Evolutionary conservation across 2,113 vertebrate species (phyloP), one percentile per base, ranked within the genome.

Genomic region (Marmota flaviventris): DNA sequence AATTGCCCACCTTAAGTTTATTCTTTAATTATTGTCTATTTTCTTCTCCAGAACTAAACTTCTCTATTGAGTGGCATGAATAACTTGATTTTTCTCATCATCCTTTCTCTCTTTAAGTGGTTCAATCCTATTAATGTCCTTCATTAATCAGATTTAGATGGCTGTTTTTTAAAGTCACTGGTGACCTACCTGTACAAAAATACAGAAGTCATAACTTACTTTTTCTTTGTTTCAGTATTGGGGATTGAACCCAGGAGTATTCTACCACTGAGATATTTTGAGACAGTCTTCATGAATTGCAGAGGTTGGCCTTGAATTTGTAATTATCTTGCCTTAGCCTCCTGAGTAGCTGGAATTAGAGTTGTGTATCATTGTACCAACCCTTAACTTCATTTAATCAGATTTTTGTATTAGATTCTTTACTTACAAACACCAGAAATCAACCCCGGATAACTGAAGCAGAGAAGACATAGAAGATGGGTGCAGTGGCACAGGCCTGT

Each of bases 401-500:
- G 72, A 42, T 85, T 88, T 83, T 17, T 37, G 6, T 79, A 69
- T 69, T 79, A 90, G 20, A 4, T 39, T 77, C 37, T 39, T 81
- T 82, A 92, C 16, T 48, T 77, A 58, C 67, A 94, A 70, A 96
- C 3, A 76, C 37, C 48, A 91, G 72, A 93, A 84, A 77, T 32
- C 16, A 93, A 89, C 25, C 2, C 7, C 78, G 63, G n/a, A 42
- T 70, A 39, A 67, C 73, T 45, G 65, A 69, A 48, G 39, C 27
- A 88, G 39, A 91, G 85, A 79, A 72, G 63, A 75, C 25, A 89
- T 32, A 20, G 37, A 83, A 93, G 51, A 12, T 53, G 11, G 14
- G 51, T 53, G 51, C 51, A 53, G 51, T 53, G 51, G 51, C 51
- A 53, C 51, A 16, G 51, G 51, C 51, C 51, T 53, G 51, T 53